Conservation (phyloP, 2,113 vertebrate genomes). For the Upupa epops region DNA sequence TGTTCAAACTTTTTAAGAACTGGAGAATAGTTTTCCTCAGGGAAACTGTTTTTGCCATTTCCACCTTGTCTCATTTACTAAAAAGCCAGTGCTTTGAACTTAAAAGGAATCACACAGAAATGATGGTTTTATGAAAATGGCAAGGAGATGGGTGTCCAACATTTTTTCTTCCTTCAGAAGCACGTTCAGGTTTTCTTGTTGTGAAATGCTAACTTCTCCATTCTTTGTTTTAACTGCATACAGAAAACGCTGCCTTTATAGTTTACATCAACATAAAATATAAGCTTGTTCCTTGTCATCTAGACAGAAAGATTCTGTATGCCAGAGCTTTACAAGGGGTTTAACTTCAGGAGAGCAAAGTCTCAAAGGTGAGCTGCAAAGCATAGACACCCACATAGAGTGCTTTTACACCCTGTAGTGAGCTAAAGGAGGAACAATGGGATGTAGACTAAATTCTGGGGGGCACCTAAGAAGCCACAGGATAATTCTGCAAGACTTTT, state of each 20-base stretch:
- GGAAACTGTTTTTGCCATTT: conserved; percentile 34
- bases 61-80: conserved; percentile 24
- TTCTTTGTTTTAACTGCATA: background rate
- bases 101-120: conserved; percentile 17
- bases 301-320: background rate
- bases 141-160: background rate
- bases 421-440: background rate
- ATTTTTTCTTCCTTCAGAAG: background rate
- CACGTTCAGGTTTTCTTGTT: background rate
- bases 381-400: background rate
- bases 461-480: background rate
- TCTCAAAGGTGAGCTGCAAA: background rate
- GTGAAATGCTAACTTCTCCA: background rate
- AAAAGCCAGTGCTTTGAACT: conserved; percentile 34
- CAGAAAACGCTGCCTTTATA: background rate
- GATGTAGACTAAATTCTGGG: background rate
- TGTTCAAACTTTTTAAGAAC: conserved; percentile 20
- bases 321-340: background rate
- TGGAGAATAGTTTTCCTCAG: conserved; percentile 26
- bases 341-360: background rate
- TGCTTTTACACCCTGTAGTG: background rate
- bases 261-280: background rate
- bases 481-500: background rate
- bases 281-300: background rate
- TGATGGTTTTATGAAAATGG: background rate